Base-by-base conservation (phyloP, 2,113 vertebrate species). In the Myotis davidii region DNA sequence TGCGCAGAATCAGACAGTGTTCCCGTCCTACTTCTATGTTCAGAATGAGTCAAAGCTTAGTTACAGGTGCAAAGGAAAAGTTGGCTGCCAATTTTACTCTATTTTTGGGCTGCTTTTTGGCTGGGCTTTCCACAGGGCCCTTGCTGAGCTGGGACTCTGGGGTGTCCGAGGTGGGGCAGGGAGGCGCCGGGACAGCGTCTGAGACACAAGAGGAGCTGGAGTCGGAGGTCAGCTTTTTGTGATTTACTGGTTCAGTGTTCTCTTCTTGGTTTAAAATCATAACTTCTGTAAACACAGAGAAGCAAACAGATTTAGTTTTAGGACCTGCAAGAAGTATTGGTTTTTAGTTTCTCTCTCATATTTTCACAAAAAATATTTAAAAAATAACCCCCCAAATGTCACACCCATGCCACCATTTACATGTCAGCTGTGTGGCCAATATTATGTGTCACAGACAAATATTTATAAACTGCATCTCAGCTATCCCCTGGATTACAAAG, bases 61-160 rank as follows among this genome's bases (percentile, higher is more conserved):
- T 99, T 97, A 98, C 96, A 92, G 99, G 98, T 9, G 99, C 98
- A 97, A 99, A 98, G n/a, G 99, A 99, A 84, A 99, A 99, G 96
- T 99, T 99, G 91, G 99, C 99, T 83, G 99, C 99, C 92, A 99
- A 98, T 97, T 99, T 99, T 73, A 99, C 99, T 98, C 98, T 99
- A 97, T 97, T 99, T 97, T 99, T 99, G 65, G 98, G 96, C 50
- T 98, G 98, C 98, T 98, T 99, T 98, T 98, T 99, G 97, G 98
- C 98, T 76, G 99, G 99, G 96, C 99, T 99, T 97, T 99, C 99
- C 3, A 48, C 84, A 18, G 95, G 96, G 96, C 98, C 98, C 94
- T 98, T 98, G 96, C 76, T 97, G 45, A 70, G 82, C 20, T 88
- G 96, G 0, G 54, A 72, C 67, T 93, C 82, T 0, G 85, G 96